Base-by-base conservation (phyloP, 2,113 vertebrate species). In the Nycticorax nycticorax region DNA sequence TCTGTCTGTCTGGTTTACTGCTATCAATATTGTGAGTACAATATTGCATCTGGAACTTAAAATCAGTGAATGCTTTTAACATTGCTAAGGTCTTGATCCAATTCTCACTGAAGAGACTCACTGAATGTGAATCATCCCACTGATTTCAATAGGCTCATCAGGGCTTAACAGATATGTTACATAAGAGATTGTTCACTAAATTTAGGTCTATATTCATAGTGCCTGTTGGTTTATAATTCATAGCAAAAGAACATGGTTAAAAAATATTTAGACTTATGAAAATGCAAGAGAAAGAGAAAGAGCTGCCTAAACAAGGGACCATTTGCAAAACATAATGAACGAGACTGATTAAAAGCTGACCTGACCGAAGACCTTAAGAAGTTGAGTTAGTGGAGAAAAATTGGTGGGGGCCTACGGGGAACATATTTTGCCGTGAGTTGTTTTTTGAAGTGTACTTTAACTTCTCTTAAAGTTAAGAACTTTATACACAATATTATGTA, bases 1-100 rank as follows among this genome's bases (percentile, higher is more conserved):
- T 94, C n/a, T 79, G 62, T 35, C 77, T 79, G 35, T 88, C 60
- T 92, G 77, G 53, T 91, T 93, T 91, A 76, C 56, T 79, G 77
- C 39, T 39, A 79, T 91, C 81, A 76, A 69, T 87, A 79, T 26
- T 82, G 64, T 1, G 0, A 66, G 73, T 72, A 89, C 35, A 82
- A 35, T 87, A 88, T 57, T 90, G 67, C 57, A 79, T 53, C 82
- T 76, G 45, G 50, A 90, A 85, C 74, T 85, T 81, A 55, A 85
- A 69, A 10, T 41, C 71, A 23, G 14, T 73, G 66, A 93, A 80
- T 32, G 32, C 32, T 88, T 94, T 62, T 74, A 91, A 37, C 45
- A 21, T n/a, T 28, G 35, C 21, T 80, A 15, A 88, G 26, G 41
- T 86, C 94, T 93, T 84, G 75, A 89, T 77, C 33, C 32, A 50